A percentile compares a stretch with the other conserved stretches of the same genome.
phyloP scores from a whole-genome alignment of 2,888 invertebrate species.

The Sicus ferrugineus region DNA sequence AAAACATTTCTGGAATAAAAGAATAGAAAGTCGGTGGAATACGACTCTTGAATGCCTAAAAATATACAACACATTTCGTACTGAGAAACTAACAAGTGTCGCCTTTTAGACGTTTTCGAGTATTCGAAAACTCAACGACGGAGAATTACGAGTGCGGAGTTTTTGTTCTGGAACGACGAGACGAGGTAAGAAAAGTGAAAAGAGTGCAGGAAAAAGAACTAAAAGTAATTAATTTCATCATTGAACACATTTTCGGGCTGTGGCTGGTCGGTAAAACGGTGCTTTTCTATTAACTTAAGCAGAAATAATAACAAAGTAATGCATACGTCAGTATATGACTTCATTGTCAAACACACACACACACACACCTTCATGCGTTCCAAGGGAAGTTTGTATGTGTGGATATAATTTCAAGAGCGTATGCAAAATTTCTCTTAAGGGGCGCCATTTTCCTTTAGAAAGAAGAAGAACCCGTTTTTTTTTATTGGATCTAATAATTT shows the following conservation, averaged over 20 bases:
- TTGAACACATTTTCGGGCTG: slow-evolving; percentile 42
- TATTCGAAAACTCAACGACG: slow-evolving; percentile 28
- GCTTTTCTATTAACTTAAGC: slow-evolving; percentile 19
- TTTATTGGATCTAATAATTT: no score
- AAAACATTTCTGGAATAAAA: background rate
- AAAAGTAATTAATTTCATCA: slow-evolving; percentile 27
- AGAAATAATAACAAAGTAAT: slow-evolving; percentile 33
- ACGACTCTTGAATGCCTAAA: background rate
- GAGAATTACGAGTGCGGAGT: background rate
- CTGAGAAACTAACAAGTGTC: slow-evolving; percentile 36
- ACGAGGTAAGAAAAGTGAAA: slow-evolving; percentile 32
- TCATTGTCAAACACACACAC: slow-evolving; percentile 37
- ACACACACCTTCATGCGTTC: slow-evolving; percentile 11
- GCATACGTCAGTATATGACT: slow-evolving; percentile 43
- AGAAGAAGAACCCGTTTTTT: no score
- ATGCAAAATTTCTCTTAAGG: background rate
- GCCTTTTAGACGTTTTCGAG: slow-evolving; percentile 12
- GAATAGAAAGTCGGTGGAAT: slow-evolving; percentile 1
- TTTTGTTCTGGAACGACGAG: slow-evolving; percentile 32
- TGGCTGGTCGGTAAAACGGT: slow-evolving; percentile 38
- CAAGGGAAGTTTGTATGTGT: background rate
- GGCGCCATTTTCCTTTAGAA: no score
- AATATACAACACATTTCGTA: slow-evolving; percentile 4
- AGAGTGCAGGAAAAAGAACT: slow-evolving; percentile 12
- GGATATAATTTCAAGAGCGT: background rate